phyloP scores from a whole-genome alignment of 2,797 vertebrate genomes.

The Aotus griseimembra region DNA sequence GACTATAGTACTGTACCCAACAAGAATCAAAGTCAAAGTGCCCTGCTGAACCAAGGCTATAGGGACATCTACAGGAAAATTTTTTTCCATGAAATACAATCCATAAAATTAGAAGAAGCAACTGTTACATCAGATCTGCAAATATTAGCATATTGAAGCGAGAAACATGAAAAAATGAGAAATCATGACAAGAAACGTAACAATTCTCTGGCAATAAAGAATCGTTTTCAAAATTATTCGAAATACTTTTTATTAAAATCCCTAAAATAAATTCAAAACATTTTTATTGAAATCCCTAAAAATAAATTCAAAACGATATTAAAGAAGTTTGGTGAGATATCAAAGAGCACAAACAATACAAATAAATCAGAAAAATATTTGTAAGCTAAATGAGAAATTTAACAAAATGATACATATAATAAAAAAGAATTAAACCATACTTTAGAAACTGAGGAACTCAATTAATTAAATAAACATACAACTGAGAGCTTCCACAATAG shows the following conservation, averaged over 20 bases:
- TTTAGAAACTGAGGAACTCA: neutral
- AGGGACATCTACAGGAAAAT: neutral
- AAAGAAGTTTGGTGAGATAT: neutral
- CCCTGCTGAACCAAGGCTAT: neutral
- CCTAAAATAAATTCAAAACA: neutral
- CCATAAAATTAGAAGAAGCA: neutral
- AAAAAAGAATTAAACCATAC: neutral
- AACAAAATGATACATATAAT: neutral
- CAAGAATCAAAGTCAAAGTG: neutral
- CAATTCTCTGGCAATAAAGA: neutral
- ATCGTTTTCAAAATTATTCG: too few relatives aligned
- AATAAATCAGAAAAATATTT: neutral
- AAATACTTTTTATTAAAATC: neutral
- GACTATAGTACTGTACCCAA: neutral
- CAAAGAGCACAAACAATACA: neutral
- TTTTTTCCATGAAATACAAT: neutral
- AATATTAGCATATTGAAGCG: neutral
- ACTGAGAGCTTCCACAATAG: neutral
- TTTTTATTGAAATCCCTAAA: neutral
- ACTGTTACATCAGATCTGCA: neutral
- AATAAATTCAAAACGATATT: neutral
- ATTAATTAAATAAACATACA: neutral
- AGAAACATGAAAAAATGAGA: neutral
- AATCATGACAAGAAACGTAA: neutral
- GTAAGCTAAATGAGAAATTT: neutral